Evolutionary conservation across 2,113 vertebrate genomes (phyloP).

Genomic region (Physeter macrocephalus): DNA sequence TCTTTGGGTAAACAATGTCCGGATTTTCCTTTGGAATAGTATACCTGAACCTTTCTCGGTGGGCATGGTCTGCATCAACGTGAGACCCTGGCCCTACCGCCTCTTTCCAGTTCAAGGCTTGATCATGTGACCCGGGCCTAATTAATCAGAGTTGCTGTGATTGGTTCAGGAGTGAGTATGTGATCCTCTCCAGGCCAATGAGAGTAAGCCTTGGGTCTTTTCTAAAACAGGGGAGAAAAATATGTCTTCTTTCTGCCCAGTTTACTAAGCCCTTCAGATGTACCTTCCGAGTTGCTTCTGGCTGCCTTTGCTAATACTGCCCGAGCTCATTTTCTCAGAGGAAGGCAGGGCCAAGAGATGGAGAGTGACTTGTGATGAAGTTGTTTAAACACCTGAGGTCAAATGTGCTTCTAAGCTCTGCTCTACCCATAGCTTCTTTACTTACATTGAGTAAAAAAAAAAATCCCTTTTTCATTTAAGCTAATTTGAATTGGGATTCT

Average conservation of each 20-base stretch:
- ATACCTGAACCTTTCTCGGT: background rate
- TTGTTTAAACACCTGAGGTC: background rate
- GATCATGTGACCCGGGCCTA: background rate
- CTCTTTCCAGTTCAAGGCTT: background rate
- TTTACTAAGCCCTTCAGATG: background rate
- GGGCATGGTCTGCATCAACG: background rate
- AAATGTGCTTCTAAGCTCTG: background rate
- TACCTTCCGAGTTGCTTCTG: background rate
- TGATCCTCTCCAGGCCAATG: background rate
- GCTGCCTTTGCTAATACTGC: background rate
- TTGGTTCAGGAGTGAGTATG: background rate
- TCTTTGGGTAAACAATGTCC: background rate
- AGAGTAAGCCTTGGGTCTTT: background rate
- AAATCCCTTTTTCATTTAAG: background rate
- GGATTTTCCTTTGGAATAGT: background rate
- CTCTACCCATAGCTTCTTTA: background rate
- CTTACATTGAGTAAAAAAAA: background rate
- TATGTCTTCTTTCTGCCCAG: background rate
- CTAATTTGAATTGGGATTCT: conserved; percentile 25
- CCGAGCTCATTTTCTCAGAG: background rate
- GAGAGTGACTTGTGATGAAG: background rate
- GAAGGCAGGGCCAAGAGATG: background rate
- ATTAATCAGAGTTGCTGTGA: background rate
- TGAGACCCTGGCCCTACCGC: background rate
- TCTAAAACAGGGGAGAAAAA: background rate